Evolutionary conservation across 2,888 invertebrate genomes (phyloP), one percentile per base, ranked within the genome.

Genomic region (Amiota minor): DNA sequence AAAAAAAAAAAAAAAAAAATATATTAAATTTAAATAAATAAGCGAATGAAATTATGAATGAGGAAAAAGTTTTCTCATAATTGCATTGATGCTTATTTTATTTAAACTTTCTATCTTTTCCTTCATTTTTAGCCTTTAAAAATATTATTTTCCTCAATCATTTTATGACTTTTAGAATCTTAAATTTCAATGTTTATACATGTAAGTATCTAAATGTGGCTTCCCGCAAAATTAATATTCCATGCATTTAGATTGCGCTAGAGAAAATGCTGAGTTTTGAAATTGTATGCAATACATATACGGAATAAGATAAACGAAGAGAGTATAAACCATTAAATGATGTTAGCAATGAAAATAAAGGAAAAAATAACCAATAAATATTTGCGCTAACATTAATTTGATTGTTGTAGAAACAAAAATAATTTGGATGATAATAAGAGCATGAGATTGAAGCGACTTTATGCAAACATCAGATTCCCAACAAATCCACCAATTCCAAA

Each of bases 401-500:
- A 49, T 56, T 59, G 59, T 46, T 70, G 47, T 10, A 59, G 20
- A 20, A 16, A 18, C 4, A 56, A 56, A 16, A 56, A 11, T 23
- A 23, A 35, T 18, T 1, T 62, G 20, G 23, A 62, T 23, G n/a
- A 35, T 12, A 18, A 62, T 35, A 16, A 8, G 14, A 35, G 62
- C 23, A 12, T 45, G 62, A 62, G 62, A 62, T 62, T 62, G 35
- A 62, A 55, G 49, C 73, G 50, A 53, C 23, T 81, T 78, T 46
- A 45, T 76, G 85, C 85, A 74, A 75, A 84, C 81, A 77, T 84
- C 85, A 75, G 64, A 77, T 4, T 8, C 35, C 35, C 2, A 35
- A 35, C 35, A 85, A 83, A 78, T 82, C 78, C 78, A 85, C 79
- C 84, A 82, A 45, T 14, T 23, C 62, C 62, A 62, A 62, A 12